These are phyloP conservation scores for Aythya baeri DNA, from an alignment of 2,113 vertebrate species.

Conservation along the genomic window DNA sequence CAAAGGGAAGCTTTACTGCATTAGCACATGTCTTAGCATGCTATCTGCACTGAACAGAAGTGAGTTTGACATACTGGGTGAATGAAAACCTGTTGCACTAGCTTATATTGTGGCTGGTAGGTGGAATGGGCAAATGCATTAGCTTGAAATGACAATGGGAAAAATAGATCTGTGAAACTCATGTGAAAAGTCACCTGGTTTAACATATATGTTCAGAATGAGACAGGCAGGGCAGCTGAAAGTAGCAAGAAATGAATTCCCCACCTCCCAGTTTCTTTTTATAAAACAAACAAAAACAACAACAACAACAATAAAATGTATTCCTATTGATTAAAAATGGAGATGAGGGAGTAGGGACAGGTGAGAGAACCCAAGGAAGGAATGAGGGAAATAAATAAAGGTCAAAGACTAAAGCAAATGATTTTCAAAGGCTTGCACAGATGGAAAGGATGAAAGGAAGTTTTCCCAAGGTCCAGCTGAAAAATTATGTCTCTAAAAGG, in stretches of 20 bases:
- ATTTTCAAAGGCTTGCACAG: background rate
- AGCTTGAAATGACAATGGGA: background rate
- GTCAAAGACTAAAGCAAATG: background rate
- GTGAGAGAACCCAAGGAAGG: background rate
- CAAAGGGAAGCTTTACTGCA: slow-evolving; percentile 17
- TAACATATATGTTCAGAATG: background rate
- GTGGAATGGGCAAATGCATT: background rate
- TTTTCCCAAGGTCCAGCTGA: background rate
- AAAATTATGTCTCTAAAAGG: background rate
- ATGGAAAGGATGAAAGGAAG: background rate
- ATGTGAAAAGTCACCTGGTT: background rate
- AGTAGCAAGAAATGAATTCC: background rate
- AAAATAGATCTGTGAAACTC: background rate
- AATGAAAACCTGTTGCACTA: background rate
- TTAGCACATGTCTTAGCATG: background rate
- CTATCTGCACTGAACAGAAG: background rate
- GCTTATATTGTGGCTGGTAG: background rate
- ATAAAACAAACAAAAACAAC: background rate
- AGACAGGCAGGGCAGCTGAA: background rate
- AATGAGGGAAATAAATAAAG: slow-evolving; percentile 1
- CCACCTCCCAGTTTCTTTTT: background rate
- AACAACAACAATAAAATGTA: background rate
- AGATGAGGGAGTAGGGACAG: background rate
- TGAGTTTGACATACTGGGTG: background rate
- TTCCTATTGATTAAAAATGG: background rate